phyloP scores from a whole-genome alignment of 2,113 vertebrate genomes.

The Erpornis zantholeuca region DNA sequence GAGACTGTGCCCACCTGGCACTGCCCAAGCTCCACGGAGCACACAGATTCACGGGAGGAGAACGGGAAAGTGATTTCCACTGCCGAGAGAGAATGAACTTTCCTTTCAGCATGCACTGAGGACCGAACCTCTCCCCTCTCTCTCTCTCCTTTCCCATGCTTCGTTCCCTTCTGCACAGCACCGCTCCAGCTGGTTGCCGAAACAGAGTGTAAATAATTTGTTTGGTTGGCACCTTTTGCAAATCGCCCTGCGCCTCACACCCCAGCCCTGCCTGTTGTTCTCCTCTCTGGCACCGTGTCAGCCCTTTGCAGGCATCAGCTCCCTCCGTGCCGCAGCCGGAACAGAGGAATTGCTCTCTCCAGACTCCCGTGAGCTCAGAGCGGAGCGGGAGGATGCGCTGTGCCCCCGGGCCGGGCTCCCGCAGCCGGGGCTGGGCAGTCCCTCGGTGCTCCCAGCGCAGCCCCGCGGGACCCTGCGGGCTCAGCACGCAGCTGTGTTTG shows the following conservation, averaged over 20 bases:
- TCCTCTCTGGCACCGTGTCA: neutral
- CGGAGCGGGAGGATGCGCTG: too few relatives aligned
- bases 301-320: neutral
- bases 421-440: neutral
- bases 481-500: neutral
- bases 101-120: neutral
- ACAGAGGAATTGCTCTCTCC: neutral
- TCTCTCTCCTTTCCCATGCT: neutral
- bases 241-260: conserved; percentile 5
- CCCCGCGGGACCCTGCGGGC: neutral
- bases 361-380: neutral
- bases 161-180: neutral
- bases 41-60: rapidly evolving
- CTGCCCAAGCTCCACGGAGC: neutral
- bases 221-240: conserved; percentile 40
- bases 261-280: neutral
- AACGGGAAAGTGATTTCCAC: neutral
- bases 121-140: neutral
- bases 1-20: neutral
- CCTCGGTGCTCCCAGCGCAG: too few relatives aligned
- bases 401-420: rapidly evolving
- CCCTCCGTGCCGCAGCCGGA: neutral
- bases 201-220: conserved; percentile 46
- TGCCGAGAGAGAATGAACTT: neutral
- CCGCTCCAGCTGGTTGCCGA: conserved; percentile 12